Base-by-base conservation (phyloP, 2,797 vertebrate genomes). In the Argyrosomus regius region DNA sequence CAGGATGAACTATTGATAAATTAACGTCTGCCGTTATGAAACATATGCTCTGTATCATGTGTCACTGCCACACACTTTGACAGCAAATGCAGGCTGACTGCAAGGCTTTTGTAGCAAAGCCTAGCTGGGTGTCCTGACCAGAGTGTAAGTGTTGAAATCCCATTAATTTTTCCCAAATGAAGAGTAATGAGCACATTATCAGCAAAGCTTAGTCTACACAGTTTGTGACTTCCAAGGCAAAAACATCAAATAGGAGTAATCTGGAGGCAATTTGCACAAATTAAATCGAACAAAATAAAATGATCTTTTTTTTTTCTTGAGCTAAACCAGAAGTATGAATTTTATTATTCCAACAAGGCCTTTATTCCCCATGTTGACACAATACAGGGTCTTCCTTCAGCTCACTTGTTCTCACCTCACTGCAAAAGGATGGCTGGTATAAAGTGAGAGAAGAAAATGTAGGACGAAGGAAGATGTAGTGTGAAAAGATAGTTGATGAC, bases 151-250 rank as follows among this genome's bases (percentile, higher is more conserved):
- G 39, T 31, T 41, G 35, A 53, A 72, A 66, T 14, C 53, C 3
- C 5, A 22, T 53, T 31, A 20, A 45, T 54, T 72, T 67, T 68
- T 52, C 50, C 24, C 39, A 68, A 82, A 73, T 72, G 64, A 77
- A 64, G 16, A 69, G 24, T 63, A 73, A 69, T 53, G 53, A 78
- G 64, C 17, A 5, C 52, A 46, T 59, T 41, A 63, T 57, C 68
- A 39, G 26, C 68, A 3, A 20, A 1, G 20, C 65, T 43, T 46
- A 50, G 46, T 49, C 48, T 8, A n/a, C 52, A 54, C 61, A 39
- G n/a, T 13, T n/a, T 46, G 6, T 41, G 60, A 60, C 13, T 57
- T 72, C 35, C 3, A 14, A 28, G 20, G 57, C 49, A 57, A 75
- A 43, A 16, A 26, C 22, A 6, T 22, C 14, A 43, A 48, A 31